Conservation (phyloP, 53 echinoderm and acorn worm genomes). For the Apostichopus leukothele region DNA sequence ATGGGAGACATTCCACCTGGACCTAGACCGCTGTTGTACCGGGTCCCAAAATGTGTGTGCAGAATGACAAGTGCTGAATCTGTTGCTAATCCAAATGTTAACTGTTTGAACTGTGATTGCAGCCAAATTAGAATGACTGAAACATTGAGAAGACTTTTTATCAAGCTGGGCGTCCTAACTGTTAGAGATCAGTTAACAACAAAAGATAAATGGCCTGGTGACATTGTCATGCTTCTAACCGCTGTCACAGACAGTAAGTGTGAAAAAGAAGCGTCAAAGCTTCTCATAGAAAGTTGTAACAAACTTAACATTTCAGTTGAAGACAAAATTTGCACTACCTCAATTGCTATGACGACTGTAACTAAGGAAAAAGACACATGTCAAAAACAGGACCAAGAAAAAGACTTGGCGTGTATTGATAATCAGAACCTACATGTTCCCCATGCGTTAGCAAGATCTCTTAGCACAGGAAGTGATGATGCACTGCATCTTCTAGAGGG, state of each 20-base stretch:
- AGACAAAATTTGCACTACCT: background rate
- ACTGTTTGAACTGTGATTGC: background rate
- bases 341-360: background rate
- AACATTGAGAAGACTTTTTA: constrained; percentile 3
- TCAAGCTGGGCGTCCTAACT: background rate
- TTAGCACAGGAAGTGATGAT: background rate
- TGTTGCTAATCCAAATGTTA: background rate
- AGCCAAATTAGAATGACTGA: background rate
- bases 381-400: background rate
- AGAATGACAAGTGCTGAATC: background rate
- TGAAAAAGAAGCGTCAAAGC: background rate
- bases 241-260: background rate
- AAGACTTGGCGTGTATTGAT: too few species aligned
- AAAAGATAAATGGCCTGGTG: background rate
- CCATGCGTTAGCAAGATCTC: background rate
- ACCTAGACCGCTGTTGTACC: constrained; percentile 9
- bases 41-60: constrained; percentile 30
- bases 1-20: constrained; percentile 24
- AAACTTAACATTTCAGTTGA: background rate
- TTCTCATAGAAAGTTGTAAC: background rate
- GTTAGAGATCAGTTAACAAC: background rate
- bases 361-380: background rate
- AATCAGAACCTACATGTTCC: background rate
- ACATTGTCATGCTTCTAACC: background rate
- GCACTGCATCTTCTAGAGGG: background rate